phyloP scores from a whole-genome alignment of 1,140 invertebrate species.

The Dinothrombium tinctorium region DNA sequence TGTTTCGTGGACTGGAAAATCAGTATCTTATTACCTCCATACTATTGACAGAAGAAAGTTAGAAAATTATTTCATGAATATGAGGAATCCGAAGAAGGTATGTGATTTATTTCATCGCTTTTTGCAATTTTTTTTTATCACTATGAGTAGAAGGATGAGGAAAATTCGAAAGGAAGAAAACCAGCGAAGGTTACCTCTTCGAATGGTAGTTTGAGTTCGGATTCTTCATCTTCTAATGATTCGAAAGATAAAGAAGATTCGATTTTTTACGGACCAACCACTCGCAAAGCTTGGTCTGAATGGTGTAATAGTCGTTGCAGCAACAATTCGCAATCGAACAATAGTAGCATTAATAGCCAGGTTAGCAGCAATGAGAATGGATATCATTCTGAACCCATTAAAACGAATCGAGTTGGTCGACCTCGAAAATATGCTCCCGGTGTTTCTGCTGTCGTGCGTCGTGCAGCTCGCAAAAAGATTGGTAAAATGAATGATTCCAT shows the following conservation, averaged over 20 bases:
- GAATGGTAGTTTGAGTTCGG: neutral
- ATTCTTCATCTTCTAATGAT: constrained; percentile 18
- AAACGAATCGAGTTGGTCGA: constrained; percentile 2
- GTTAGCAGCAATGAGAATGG: neutral
- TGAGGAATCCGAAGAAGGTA: constrained; percentile 47
- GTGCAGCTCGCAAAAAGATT: constrained; percentile 12
- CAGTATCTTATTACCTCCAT: constrained; percentile 91
- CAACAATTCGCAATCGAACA: constrained; percentile 18
- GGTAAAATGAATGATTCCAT: neutral
- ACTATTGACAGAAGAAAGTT: constrained; percentile 85
- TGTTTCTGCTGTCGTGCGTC: constrained; percentile 18
- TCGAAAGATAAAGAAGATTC: constrained; percentile 18
- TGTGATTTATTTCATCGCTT: constrained; percentile 18
- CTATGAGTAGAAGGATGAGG: too few relatives aligned
- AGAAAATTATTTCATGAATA: constrained; percentile 78
- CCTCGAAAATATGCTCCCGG: constrained; percentile 14
- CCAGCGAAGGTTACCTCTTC: neutral
- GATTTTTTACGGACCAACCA: constrained; percentile 34
- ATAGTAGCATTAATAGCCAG: neutral
- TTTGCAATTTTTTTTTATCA: neutral
- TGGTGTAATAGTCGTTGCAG: constrained; percentile 27
- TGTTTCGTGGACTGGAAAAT: constrained; percentile 93
- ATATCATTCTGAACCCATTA: neutral
- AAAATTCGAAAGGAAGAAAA: too few relatives aligned
- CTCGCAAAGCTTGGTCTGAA: constrained; percentile 44